These are phyloP conservation scores for Zaprionus capensis DNA, from an alignment of 1,140 invertebrate genomes.

Conservation along the genomic window DNA sequence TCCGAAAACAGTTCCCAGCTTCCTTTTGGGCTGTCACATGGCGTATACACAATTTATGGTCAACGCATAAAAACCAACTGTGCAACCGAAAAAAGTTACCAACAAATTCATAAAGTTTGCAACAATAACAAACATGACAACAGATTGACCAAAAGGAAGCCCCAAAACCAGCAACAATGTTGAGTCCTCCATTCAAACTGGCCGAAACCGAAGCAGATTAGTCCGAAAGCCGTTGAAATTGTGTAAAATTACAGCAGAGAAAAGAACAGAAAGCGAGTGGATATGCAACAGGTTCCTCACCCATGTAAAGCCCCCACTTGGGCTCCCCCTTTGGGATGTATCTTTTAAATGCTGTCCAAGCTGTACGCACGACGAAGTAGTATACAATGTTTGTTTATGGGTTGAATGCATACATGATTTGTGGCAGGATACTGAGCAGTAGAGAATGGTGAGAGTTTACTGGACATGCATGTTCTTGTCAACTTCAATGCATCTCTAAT, in stretches of 20 bases:
- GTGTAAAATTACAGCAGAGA: slow-evolving; percentile 19
- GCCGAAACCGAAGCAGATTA: slow-evolving; percentile 21
- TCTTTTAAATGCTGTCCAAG: not conserved
- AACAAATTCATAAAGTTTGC: slow-evolving; percentile 30
- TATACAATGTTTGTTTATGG: not conserved
- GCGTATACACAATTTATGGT: slow-evolving; percentile 31
- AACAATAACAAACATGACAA: slow-evolving; percentile 15
- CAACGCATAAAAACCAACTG: slow-evolving; percentile 4
- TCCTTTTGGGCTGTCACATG: not conserved
- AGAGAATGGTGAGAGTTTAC: not conserved
- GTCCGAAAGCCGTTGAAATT: slow-evolving; percentile 19
- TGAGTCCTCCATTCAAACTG: slow-evolving; percentile 7
- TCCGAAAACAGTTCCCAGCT: not conserved
- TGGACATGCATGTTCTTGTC: slow-evolving; percentile 27
- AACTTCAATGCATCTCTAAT: slow-evolving; percentile 31
- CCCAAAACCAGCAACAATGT: not conserved
- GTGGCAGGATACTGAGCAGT: not conserved
- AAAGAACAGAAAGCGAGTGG: slow-evolving; percentile 14
- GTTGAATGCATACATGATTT: not conserved
- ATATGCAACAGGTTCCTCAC: slow-evolving; percentile 25
- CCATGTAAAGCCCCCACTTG: not conserved
- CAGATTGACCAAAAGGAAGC: slow-evolving; percentile 24
- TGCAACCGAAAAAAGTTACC: slow-evolving; percentile 20
- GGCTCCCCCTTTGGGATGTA: not conserved
- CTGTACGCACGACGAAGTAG: not conserved